Base-by-base conservation (phyloP, 1,140 invertebrate species). In the Lysiphlebus fabarum region DNA sequence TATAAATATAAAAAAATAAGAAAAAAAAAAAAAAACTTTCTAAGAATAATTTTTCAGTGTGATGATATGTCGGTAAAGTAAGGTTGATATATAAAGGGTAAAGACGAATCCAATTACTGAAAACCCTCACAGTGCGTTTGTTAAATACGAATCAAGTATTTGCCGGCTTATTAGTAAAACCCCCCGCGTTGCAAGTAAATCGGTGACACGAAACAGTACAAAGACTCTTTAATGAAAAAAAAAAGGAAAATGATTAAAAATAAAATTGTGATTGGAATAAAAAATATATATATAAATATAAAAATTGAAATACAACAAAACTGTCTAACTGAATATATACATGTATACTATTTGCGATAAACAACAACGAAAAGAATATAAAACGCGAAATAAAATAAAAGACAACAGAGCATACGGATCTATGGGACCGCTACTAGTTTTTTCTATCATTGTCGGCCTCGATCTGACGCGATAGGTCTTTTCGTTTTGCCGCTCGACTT, bases 371-470 rank as follows among this genome's bases (percentile, higher is more conserved):
- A 4, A 41, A 17, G 43, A 55, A 47, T 56, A 37, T n/a, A n/a
- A n/a, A 59, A 36, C 43, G 49, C 17, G 50, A 62, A 14, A 54
- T 58, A 48, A 42, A 59, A 59, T 50, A 59, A 55, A 33, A 49
- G 50, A 34, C 12, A 34, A 48, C 54, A 7, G 17, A 8, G 14
- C 44, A 47, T 45, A 26, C 14, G 64, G 68, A 70, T 72, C 70
- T 70, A 66, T 71, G 64, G 64, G 51, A 58, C 67, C 69, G 70
- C 69, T 69, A 72, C 70, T 62, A 70, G 70, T 72, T 74, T 74
- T 74, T 74, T 62, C 61, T 44, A 7, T 6, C 6, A 34, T 26
- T 6, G 12, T 37, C 58, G 53, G 54, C 47, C 62, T 63, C 59
- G 40, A 42, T 71, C 67, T 70, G 62, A 68, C 69, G 69, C 66